These are phyloP conservation scores for Hartigia nigra DNA, from an alignment of 2,888 invertebrate genomes.

Conservation along the genomic window DNA sequence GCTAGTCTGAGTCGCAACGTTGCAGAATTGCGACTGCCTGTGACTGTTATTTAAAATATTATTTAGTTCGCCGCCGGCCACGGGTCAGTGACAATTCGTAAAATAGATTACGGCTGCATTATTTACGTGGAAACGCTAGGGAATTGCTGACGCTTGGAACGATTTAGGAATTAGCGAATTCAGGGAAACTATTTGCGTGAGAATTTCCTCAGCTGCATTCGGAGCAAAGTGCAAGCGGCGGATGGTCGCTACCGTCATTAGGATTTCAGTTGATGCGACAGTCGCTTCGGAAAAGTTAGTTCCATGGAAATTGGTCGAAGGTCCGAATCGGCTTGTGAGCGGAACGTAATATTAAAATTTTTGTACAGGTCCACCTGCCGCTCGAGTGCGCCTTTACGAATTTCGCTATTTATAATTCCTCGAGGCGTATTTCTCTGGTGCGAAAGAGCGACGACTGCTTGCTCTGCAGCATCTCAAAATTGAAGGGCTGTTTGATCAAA, in stretches of 20 bases:
- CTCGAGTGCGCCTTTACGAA: background rate
- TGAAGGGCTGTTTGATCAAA: slow-evolving; percentile 3
- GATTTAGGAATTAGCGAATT: too few species aligned
- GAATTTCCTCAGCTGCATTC: too few species aligned
- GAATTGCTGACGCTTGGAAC: too few species aligned
- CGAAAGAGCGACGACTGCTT: slow-evolving; percentile 6
- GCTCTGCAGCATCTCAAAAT: slow-evolving; percentile 6
- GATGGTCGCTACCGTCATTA: background rate
- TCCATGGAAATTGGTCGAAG: background rate
- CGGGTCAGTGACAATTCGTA: too few species aligned
- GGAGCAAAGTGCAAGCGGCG: background rate
- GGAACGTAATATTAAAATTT: background rate
- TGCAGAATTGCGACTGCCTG: too few species aligned
- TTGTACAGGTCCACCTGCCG: background rate
- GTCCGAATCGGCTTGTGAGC: too few species aligned
- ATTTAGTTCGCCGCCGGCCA: too few species aligned
- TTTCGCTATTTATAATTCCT: background rate
- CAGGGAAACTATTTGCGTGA: too few species aligned
- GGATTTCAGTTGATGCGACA: background rate
- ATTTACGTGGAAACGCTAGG: too few species aligned
- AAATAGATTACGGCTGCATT: too few species aligned
- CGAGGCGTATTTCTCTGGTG: background rate
- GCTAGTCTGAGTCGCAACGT: too few species aligned
- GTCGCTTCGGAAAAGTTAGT: background rate
- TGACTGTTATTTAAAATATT: too few species aligned